These are phyloP conservation scores for Auanema sp. DNA, from an alignment of 2,888 invertebrate genomes.

Conservation along the genomic window DNA sequence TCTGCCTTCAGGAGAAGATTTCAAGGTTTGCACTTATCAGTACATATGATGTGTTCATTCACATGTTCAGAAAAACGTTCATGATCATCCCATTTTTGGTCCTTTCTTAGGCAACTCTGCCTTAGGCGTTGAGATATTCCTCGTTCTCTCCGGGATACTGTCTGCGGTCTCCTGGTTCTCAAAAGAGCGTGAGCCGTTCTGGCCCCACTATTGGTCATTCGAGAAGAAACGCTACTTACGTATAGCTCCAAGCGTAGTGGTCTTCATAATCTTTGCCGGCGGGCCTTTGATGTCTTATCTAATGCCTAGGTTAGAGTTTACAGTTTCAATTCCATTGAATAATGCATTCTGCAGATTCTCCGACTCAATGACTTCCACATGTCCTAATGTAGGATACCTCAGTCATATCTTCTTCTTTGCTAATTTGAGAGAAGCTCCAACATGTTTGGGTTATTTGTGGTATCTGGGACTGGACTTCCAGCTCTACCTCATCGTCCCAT, in stretches of 20 bases:
- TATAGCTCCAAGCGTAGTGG: constrained; percentile 52
- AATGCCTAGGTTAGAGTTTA: constrained; percentile 36
- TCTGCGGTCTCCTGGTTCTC: constrained; percentile 59
- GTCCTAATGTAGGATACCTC: constrained; percentile 47
- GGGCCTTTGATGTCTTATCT: constrained; percentile 46
- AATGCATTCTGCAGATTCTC: constrained; percentile 37
- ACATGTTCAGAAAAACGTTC: constrained; percentile 44
- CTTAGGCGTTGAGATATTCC: constrained; percentile 60
- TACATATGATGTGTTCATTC: neutral
- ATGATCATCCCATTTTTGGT: constrained; percentile 58
- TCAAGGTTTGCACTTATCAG: constrained; percentile 43
- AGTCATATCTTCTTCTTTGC: constrained; percentile 53
- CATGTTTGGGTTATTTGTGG: constrained; percentile 62
- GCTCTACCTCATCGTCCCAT: constrained; percentile 54
- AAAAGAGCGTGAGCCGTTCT: constrained; percentile 39
- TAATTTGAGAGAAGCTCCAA: constrained; percentile 57
- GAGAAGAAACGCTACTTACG: constrained; percentile 49
- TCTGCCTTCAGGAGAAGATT: constrained; percentile 47
- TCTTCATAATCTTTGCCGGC: constrained; percentile 55
- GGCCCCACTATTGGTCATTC: constrained; percentile 47
- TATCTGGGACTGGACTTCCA: constrained; percentile 62
- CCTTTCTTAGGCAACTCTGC: constrained; percentile 61
- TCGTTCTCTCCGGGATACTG: constrained; percentile 58
- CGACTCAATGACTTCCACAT: constrained; percentile 54
- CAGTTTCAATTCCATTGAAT: neutral